Percentiles rank a stretch among this genome's conserved stretches.
These are phyloP conservation scores for Phylloscopus collybita DNA, from an alignment of 2,797 vertebrate species.

Conservation along the genomic window DNA sequence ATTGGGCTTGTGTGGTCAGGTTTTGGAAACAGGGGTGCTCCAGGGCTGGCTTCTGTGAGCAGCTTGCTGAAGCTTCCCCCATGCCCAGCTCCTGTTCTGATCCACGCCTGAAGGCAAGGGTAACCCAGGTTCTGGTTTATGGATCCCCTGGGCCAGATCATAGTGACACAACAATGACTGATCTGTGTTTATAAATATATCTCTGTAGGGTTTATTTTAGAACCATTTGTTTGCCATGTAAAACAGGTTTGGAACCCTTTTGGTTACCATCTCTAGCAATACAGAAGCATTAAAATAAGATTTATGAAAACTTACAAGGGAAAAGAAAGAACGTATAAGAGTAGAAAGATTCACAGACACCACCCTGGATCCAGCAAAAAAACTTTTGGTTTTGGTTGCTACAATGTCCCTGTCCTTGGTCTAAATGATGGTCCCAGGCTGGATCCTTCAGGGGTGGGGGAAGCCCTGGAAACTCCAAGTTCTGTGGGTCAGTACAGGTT, in stretches of 20 bases:
- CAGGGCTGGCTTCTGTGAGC: background rate
- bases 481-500: background rate
- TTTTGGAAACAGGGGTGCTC: background rate
- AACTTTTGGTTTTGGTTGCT: background rate
- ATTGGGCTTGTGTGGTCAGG: background rate
- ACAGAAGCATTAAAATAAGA: background rate
- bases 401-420: background rate
- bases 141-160: background rate
- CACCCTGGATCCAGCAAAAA: background rate
- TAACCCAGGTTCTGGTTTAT: background rate
- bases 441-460: background rate
- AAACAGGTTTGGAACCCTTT: background rate
- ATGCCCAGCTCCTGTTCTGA: background rate
- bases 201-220: background rate
- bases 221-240: background rate
- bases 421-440: background rate
- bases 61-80: background rate
- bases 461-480: background rate
- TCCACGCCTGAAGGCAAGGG: background rate
- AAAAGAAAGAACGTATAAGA: background rate
- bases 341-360: background rate
- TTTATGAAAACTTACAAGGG: background rate
- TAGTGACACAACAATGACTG: background rate
- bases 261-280: background rate
- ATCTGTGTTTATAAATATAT: background rate